Conservation (phyloP, 1,140 invertebrate genomes). For the Globodera ellingtonae region DNA sequence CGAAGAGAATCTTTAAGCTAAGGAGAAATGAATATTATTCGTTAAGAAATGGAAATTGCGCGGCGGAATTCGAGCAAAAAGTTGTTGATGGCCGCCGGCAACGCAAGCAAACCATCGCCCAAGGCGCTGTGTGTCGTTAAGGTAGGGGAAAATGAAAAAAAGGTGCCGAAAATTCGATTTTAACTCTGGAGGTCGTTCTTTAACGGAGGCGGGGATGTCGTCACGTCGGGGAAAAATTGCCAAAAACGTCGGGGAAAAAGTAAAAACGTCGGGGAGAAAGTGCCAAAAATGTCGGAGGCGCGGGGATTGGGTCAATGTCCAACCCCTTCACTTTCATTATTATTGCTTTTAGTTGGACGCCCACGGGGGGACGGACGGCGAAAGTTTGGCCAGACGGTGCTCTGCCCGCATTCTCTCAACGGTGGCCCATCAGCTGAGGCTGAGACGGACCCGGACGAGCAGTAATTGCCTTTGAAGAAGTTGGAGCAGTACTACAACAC, state of each 20-base stretch:
- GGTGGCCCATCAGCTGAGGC: conserved; percentile 22
- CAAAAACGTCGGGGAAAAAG: too few relatives aligned
- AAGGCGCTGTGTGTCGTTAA: background rate
- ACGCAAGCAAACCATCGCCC: background rate
- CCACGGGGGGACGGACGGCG: background rate
- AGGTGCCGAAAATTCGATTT: too few relatives aligned
- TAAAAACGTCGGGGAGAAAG: too few relatives aligned
- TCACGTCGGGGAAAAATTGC: too few relatives aligned
- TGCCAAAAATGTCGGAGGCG: too few relatives aligned
- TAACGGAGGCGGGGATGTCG: too few relatives aligned
- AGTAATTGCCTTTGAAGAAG: conserved; percentile 12
- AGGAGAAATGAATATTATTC: background rate
- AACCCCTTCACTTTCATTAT: too few relatives aligned
- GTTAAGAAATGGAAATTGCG: conserved; percentile 9
- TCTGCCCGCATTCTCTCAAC: conserved; percentile 16
- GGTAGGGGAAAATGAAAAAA: too few relatives aligned
- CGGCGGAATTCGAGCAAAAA: background rate
- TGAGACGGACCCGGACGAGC: conserved; percentile 15
- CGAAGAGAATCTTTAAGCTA: background rate
- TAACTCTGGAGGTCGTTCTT: too few relatives aligned
- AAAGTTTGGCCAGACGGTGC: conserved; percentile 17
- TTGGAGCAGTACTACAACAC: too few relatives aligned
- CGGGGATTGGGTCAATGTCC: too few relatives aligned
- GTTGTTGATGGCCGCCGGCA: background rate
- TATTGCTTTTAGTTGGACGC: conserved; percentile 11